phyloP scores from a whole-genome alignment of 1,140 invertebrate genomes.

The Ooceraea biroi region DNA sequence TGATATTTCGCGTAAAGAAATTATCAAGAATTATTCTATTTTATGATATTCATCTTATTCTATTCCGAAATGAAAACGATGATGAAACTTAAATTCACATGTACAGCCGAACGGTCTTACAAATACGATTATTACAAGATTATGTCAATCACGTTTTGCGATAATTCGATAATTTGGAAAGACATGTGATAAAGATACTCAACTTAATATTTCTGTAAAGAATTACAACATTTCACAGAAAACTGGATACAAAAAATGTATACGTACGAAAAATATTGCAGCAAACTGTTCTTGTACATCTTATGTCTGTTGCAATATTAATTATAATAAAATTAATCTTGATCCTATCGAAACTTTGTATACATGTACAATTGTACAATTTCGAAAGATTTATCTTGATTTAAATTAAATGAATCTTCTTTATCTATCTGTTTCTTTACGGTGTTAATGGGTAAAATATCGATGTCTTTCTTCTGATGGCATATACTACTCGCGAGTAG shows the following conservation, averaged over 20 bases:
- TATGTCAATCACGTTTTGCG: not conserved
- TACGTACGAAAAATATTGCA: too few relatives aligned
- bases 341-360: too few relatives aligned
- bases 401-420: not conserved
- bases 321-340: too few relatives aligned
- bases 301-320: too few relatives aligned
- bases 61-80: not conserved
- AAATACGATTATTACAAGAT: not conserved
- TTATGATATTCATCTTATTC: not conserved
- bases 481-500: not conserved
- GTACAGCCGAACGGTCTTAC: not conserved
- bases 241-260: too few relatives aligned
- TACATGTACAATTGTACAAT: too few relatives aligned
- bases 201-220: too few relatives aligned
- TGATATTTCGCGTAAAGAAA: not conserved
- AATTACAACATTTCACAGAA: too few relatives aligned
- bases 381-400: not conserved
- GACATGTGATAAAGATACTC: not conserved
- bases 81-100: conserved; percentile 12
- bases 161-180: not conserved
- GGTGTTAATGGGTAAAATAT: not conserved
- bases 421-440: not conserved
- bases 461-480: not conserved
- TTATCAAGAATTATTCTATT: not conserved
- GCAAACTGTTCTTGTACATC: too few relatives aligned